Evolutionary conservation across 2,113 vertebrate genomes (phyloP).

Genomic region (Gadus macrocephalus): DNA sequence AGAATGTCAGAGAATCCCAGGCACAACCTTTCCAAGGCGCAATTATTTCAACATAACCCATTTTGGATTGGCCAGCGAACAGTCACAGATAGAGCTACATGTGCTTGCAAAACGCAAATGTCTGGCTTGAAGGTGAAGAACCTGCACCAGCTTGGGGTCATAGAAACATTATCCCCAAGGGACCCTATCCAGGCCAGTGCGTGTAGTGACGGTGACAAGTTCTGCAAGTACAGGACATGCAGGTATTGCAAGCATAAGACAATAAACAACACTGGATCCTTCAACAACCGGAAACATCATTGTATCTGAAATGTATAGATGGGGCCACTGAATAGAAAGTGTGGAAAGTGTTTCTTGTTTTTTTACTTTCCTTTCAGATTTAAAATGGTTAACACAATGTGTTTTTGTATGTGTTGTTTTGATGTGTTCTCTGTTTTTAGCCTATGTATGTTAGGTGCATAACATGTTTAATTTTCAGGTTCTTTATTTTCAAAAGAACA

Average conservation of each 20-base stretch:
- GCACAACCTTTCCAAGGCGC: constrained; percentile 19
- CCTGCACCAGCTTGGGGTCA: constrained; percentile 70
- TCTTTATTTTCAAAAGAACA: no score
- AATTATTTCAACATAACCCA: constrained; percentile 24
- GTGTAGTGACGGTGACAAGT: constrained; percentile 17
- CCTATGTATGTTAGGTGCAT: no score
- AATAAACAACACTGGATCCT: constrained; percentile 22
- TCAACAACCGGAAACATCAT: not conserved
- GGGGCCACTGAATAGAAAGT: no score
- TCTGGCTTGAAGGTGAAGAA: constrained; percentile 93
- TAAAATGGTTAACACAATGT: no score
- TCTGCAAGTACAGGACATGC: constrained; percentile 21
- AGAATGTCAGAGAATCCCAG: constrained; percentile 19
- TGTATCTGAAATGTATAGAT: not conserved
- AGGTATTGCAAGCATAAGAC: constrained; percentile 14
- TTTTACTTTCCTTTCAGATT: no score
- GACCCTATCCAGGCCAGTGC: constrained; percentile 21
- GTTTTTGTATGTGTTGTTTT: no score
- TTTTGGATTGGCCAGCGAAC: constrained; percentile 15
- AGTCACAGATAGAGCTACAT: constrained; percentile 24
- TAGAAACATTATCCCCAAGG: constrained; percentile 21
- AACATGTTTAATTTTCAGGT: no score
- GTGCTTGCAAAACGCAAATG: constrained; percentile 78
- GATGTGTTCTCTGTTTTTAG: no score
- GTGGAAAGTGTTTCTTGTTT: no score